Evolutionary conservation across 2,797 vertebrate species (phyloP), one percentile per base, ranked within the genome.

Genomic region (Ambastaia sidthimunki): DNA sequence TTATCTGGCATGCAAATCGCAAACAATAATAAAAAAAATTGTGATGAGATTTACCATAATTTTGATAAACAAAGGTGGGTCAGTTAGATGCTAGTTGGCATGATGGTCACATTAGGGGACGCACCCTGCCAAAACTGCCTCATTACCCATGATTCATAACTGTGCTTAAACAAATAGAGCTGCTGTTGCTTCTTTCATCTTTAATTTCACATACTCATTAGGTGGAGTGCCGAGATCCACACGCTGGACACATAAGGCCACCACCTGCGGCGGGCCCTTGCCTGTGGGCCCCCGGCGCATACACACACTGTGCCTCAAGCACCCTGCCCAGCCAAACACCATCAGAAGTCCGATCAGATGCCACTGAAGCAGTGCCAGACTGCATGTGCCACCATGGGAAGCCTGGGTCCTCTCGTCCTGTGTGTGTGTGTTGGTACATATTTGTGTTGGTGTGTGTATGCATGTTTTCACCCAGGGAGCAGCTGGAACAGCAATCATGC

Each of bases 351-450:
- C 74, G 62, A 74, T 66, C 63, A 82, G 69, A 78, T 23, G 50
- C 37, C 60, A 65, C 68, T 73, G 78, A 85, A 65, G 31, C 71
- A 25, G 18, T 82, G 82, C 84, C 85, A 85, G 54, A 47, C 79
- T 74, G 23, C 77, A 60, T 41, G 76, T 65, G 74, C 74, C 52
- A 83, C 70, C 70, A 31, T 23, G 31, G 74, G 74, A 57, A 9
- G 6, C 50, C 11, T 34, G 60, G 28, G 73, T 75, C 54, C 60
- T 72, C 70, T 72, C n/a, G 6, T 34, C 31, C 31, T 25, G 60
- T 69, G 37, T 71, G 72, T 78, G 41, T 60, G 62, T 68, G 62
- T 47, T 28, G 50, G 59, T 63, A 52, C 19, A 44, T 59, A 59
- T 59, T 23, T 25, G 57, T 62, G 59, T 62, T 62, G 25, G 59